Evolutionary conservation across 1,140 invertebrate genomes (phyloP).

Genomic region (Nylanderia fulva): DNA sequence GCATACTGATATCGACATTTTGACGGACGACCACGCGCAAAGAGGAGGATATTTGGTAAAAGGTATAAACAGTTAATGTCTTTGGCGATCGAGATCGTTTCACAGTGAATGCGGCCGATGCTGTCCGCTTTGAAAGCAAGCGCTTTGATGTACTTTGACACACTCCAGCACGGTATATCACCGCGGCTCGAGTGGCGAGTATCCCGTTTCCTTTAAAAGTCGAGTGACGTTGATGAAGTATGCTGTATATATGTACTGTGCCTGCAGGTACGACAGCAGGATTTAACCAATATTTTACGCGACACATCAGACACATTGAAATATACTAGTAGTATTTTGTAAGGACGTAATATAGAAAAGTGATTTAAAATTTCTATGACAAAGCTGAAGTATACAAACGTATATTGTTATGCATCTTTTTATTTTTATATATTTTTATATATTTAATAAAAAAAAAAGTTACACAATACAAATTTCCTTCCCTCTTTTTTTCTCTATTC

Average conservation of each 20-base stretch:
- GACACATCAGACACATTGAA: slow-evolving; percentile 50
- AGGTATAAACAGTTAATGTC: slow-evolving; percentile 62
- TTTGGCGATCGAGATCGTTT: slow-evolving; percentile 62
- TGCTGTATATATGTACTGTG: slow-evolving; percentile 37
- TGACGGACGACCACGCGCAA: slow-evolving; percentile 56
- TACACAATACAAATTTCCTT: background rate
- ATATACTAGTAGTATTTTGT: slow-evolving; percentile 29
- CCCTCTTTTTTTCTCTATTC: background rate
- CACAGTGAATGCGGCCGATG: slow-evolving; percentile 57
- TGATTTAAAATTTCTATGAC: no score
- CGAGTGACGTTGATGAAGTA: slow-evolving; percentile 58
- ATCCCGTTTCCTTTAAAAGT: slow-evolving; percentile 61
- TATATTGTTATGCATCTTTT: no score
- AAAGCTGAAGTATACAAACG: no score
- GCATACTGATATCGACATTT: slow-evolving; percentile 61
- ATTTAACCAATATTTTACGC: slow-evolving; percentile 58
- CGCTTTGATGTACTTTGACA: slow-evolving; percentile 61
- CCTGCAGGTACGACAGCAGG: slow-evolving; percentile 37
- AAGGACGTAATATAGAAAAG: background rate
- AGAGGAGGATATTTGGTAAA: slow-evolving; percentile 56
- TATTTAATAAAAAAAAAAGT: no score
- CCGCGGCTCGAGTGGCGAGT: slow-evolving; percentile 54
- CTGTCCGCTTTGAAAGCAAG: slow-evolving; percentile 60
- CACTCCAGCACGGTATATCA: slow-evolving; percentile 48
- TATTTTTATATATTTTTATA: no score